Conservation (phyloP, 2,113 vertebrate species). For the Egretta garzetta region DNA sequence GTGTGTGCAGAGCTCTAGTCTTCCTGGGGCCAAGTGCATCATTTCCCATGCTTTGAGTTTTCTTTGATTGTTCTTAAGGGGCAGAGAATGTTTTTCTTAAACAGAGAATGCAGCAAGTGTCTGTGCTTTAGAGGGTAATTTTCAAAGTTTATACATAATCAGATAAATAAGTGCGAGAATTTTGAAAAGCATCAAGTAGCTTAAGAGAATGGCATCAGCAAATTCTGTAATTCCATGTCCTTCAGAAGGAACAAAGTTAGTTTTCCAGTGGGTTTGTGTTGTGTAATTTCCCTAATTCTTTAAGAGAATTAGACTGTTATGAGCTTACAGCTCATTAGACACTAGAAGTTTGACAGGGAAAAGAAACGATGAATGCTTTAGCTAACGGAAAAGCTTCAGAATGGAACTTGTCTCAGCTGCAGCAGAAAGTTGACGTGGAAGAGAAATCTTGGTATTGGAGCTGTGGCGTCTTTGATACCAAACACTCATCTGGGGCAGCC, state of each 20-base stretch:
- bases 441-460: not conserved
- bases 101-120: not conserved
- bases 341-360: not conserved
- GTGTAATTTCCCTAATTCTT: not conserved
- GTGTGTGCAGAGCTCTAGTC: not conserved
- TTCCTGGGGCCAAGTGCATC: not conserved
- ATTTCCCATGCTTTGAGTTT: not conserved
- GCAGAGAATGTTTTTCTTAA: not conserved
- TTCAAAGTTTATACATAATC: not conserved
- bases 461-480: not conserved
- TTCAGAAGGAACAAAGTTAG: not conserved
- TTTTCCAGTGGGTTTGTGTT: not conserved
- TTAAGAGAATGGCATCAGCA: not conserved
- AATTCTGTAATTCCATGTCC: not conserved
- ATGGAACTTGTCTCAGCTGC: not conserved
- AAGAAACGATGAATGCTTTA: not conserved
- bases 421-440: not conserved
- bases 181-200: not conserved
- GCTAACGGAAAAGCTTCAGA: not conserved
- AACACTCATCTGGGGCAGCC: not conserved
- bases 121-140: not conserved
- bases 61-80: not conserved
- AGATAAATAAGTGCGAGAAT: not conserved
- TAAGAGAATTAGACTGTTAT: not conserved
- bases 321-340: not conserved